Evolutionary conservation across 2,113 vertebrate genomes (phyloP).

Genomic region (Oenanthe oenanthe): DNA sequence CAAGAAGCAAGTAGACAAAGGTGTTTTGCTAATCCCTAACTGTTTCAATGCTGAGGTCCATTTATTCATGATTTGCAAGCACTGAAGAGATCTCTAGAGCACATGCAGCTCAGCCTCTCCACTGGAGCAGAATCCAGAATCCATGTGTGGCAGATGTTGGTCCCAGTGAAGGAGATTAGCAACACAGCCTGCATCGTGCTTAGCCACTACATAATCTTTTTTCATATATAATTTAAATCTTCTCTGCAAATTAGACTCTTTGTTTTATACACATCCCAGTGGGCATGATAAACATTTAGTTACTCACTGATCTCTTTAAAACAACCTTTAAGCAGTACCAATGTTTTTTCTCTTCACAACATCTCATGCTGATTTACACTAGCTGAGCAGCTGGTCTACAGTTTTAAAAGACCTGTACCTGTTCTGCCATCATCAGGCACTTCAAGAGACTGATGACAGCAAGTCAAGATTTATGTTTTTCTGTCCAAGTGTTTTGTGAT

Average conservation of each 20-base stretch:
- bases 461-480: neutral
- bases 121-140: neutral
- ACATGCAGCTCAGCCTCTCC: neutral
- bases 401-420: neutral
- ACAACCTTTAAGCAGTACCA: neutral
- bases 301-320: slow-evolving; percentile 10
- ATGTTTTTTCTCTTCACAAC: neutral
- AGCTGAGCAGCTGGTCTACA: neutral
- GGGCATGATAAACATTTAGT: neutral
- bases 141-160: neutral
- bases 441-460: neutral
- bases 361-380: neutral
- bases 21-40: neutral
- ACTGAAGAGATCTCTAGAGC: neutral
- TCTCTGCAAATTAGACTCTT: neutral
- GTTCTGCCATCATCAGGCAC: neutral
- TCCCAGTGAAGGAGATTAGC: neutral
- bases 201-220: neutral
- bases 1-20: neutral
- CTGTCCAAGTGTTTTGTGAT: neutral
- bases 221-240: neutral
- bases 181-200: neutral
- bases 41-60: neutral
- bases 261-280: neutral
- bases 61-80: neutral